Base-by-base conservation (phyloP, 2,113 vertebrate species). In the Panurus biarmicus region DNA sequence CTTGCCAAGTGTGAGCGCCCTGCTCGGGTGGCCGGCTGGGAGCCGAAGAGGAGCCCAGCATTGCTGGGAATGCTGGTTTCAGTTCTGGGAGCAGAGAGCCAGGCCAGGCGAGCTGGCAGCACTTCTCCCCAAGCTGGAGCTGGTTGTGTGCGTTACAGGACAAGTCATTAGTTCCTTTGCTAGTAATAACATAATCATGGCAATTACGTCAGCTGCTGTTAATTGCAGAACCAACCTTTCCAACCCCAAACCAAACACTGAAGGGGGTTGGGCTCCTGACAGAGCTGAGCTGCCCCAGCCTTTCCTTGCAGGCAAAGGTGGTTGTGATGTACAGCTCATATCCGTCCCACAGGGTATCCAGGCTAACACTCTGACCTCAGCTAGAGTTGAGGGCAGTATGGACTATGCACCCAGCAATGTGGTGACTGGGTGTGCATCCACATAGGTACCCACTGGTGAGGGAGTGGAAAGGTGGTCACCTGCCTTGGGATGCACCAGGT, bases 391-490 rank as follows among this genome's bases (percentile, higher is more conserved):
- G 31, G 7, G 24, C 20, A 60, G 3, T 17, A 35, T 0, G 0
- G 67, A 29, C 18, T 35, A 7, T 15, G 22, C 24, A 71, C 11
- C 5, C 61, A 48, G 44, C 2, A 5, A n/a, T 5, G 4, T 7
- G 20, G 36, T 28, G 36, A 22, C 7, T 19, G 44, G 22, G 17
- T 69, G 62, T 10, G 44, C 31, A 54, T 48, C 29, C 62, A 31
- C 1, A 0, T 19, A 26, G 18, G 28, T 38, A n/a, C 28, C 14
- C n/a, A 31, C 10, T 11, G 0, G 5, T 8, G 35, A 6, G 35
- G 29, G 21, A n/a, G 44, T 1, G 1, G 40, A 36, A 67, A n/a
- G 56, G 28, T 45, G 24, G 10, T 12, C 28, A 10, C 38, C 54
- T 58, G 44, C 35, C 11, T 29, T 35, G n/a, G 44, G 40, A 72